Percentiles rank a stretch among this genome's conserved stretches.
Evolutionary conservation across 2,113 vertebrate species (phyloP).

Genomic region (Xiphophorus maculatus): DNA sequence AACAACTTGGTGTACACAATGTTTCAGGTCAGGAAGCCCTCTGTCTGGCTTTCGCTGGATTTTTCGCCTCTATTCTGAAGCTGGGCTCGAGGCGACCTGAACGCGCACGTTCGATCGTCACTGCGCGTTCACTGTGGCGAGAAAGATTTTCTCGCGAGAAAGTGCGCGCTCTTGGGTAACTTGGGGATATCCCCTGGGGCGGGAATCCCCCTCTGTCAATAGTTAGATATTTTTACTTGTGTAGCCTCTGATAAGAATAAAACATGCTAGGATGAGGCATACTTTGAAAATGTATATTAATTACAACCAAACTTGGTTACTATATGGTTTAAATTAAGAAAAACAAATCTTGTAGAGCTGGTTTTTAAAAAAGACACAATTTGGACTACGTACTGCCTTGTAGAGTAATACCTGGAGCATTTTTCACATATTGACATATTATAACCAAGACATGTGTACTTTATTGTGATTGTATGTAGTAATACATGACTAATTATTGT

Average conservation of each 20-base stretch:
- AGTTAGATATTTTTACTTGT: not conserved
- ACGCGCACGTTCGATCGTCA: conserved; percentile 48
- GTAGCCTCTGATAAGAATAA: not conserved
- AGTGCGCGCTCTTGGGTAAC: not conserved
- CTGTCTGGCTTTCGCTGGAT: conserved; percentile 46
- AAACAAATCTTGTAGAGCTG: not conserved
- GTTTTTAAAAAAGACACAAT: no score
- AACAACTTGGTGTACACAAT: conserved; percentile 46
- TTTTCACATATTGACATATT: no score
- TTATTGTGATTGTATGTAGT: no score
- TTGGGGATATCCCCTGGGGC: conserved; percentile 30
- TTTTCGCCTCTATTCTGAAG: conserved; percentile 43
- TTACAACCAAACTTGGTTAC: not conserved
- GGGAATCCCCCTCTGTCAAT: conserved; percentile 31
- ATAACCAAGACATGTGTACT: no score
- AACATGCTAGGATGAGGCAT: not conserved
- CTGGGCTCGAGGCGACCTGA: conserved; percentile 46
- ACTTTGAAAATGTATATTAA: not conserved
- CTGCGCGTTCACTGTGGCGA: conserved; percentile 12
- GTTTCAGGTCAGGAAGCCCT: conserved; percentile 46
- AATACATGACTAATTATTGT: no score
- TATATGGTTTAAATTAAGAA: not conserved
- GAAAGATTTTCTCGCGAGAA: conserved; percentile 60
- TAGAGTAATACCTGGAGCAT: no score
- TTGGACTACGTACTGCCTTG: no score